A percentile compares a stretch with the other conserved stretches of the same genome.
Conservation (phyloP, 2,888 invertebrate genomes). For the Sphaeridia pumilis region DNA sequence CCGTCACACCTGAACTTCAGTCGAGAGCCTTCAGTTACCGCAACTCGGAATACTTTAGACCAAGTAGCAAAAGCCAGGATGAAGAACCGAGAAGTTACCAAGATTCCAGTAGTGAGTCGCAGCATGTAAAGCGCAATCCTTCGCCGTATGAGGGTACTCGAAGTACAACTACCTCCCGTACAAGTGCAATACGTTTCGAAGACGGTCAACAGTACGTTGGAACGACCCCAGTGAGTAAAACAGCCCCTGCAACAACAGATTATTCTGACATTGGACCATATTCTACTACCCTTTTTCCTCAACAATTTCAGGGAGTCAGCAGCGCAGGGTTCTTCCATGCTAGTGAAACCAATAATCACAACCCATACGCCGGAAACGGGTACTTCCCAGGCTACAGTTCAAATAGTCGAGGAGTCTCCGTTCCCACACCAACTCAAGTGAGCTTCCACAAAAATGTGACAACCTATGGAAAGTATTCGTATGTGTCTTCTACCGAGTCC, state of each 20-base stretch:
- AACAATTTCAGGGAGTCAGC: too few relatives aligned
- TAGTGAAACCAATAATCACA: slow-evolving; percentile 11
- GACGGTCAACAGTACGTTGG: background rate
- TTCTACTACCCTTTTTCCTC: too few relatives aligned
- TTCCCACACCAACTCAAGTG: background rate
- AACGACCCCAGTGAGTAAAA: slow-evolving; percentile 11
- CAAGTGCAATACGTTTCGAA: background rate
- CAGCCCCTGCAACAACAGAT: slow-evolving; percentile 21
- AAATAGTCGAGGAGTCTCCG: background rate
- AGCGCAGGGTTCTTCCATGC: background rate
- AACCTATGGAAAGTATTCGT: too few relatives aligned
- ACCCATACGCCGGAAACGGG: background rate
- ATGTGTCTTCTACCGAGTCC: background rate
- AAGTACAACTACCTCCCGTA: background rate
- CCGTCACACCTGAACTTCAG: background rate
- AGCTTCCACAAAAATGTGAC: background rate
- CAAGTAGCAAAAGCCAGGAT: slow-evolving; percentile 1
- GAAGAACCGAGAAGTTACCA: too few relatives aligned
- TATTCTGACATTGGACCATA: too few relatives aligned
- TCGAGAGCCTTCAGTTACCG: slow-evolving; percentile 7
- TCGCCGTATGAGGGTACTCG: background rate
- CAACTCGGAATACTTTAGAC: slow-evolving; percentile 8
- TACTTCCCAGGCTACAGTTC: background rate
- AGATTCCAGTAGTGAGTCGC: too few relatives aligned
- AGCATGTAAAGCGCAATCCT: too few relatives aligned